These are phyloP conservation scores for Vireo altiloquus DNA, from an alignment of 2,113 vertebrate genomes.

Conservation along the genomic window DNA sequence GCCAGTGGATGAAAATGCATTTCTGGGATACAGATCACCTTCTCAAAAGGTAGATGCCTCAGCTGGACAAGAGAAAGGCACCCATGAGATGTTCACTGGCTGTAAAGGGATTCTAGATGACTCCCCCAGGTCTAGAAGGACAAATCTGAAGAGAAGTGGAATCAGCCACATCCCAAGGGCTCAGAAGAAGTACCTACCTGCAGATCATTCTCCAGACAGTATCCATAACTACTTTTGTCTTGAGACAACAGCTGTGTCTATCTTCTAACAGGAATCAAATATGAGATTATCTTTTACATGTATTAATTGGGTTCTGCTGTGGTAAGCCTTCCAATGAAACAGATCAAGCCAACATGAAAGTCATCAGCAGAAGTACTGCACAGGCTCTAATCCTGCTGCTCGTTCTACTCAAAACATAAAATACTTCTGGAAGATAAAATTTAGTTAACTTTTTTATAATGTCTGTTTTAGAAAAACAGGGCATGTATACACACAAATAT, in stretches of 20 bases:
- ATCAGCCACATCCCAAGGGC: not conserved
- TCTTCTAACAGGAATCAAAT: not conserved
- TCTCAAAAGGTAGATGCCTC: not conserved
- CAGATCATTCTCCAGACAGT: not conserved
- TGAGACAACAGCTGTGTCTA: not conserved
- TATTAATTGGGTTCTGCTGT: not conserved
- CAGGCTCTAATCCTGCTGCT: not conserved
- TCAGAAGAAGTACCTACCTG: not conserved
- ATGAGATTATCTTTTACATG: not conserved
- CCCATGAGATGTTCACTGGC: not conserved
- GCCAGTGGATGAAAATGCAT: not conserved
- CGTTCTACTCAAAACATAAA: not conserved
- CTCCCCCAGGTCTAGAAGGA: not conserved
- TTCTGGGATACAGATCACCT: not conserved
- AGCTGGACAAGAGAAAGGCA: not conserved
- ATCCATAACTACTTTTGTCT: not conserved
- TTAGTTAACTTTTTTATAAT: not conserved
- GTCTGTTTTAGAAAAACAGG: not conserved
- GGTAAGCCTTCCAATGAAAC: not conserved
- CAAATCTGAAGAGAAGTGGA: not conserved
- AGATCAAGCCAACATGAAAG: not conserved
- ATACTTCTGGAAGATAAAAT: not conserved
- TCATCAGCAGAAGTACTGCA: not conserved
- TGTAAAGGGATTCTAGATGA: not conserved
- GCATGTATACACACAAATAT: not conserved